Conservation (phyloP, 2,797 vertebrate genomes). For the Bucorvus abyssinicus region DNA sequence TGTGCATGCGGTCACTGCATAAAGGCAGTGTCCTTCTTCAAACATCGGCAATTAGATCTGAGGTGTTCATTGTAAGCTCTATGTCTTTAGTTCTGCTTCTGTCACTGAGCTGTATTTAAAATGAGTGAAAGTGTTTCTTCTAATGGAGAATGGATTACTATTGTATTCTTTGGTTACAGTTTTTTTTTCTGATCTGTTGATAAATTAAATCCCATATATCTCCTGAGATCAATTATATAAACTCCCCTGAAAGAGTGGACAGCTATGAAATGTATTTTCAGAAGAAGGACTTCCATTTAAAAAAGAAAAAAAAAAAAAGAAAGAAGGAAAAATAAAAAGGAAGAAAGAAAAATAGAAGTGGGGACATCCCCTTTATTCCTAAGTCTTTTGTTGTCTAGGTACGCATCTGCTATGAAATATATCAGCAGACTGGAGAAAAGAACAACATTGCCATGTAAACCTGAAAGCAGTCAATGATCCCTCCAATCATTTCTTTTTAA, state of each 20-base stretch:
- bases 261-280: neutral
- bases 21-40: neutral
- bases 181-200: neutral
- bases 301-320: neutral
- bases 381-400: neutral
- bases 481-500: neutral
- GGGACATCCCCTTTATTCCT: neutral
- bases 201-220: neutral
- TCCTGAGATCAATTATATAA: neutral
- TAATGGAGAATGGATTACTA: neutral
- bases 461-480: neutral
- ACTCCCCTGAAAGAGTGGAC: neutral
- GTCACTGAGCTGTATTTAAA: neutral
- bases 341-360: neutral
- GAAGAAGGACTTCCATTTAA: neutral
- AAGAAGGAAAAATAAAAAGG: neutral
- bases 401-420: neutral
- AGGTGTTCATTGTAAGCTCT: neutral
- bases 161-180: neutral
- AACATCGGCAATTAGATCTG: neutral
- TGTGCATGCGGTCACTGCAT: neutral
- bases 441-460: neutral
- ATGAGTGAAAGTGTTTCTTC: constrained; percentile 15
- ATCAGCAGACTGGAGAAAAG: neutral
- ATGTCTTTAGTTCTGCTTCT: neutral